These are phyloP conservation scores for Aselliscus stoliczkanus DNA, from an alignment of 2,797 vertebrate species.

Conservation along the genomic window DNA sequence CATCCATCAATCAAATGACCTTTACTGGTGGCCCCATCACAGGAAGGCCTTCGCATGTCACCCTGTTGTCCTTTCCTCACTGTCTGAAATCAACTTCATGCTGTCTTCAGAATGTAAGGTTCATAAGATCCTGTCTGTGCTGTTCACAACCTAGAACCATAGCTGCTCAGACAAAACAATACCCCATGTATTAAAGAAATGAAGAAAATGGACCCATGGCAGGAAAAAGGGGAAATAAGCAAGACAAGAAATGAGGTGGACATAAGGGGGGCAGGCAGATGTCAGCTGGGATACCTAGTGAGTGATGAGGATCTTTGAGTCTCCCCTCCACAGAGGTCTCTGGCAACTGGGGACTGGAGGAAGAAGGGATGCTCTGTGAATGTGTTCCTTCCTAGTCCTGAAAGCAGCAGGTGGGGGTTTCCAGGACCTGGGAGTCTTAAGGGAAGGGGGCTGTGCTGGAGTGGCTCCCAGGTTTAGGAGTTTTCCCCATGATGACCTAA, in stretches of 20 bases:
- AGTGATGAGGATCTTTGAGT: neutral
- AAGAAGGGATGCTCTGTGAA: neutral
- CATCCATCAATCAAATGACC: neutral
- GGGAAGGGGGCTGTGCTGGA: neutral
- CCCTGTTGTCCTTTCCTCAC: neutral
- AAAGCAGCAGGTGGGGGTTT: neutral
- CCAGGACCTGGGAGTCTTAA: neutral
- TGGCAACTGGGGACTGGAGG: neutral
- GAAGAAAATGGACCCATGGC: neutral
- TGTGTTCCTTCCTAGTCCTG: neutral
- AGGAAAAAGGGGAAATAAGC: neutral
- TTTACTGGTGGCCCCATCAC: neutral
- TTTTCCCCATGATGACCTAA: neutral
- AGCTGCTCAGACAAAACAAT: neutral
- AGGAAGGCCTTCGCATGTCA: accelerated
- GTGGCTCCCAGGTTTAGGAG: neutral
- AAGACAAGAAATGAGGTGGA: neutral
- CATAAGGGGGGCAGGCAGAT: neutral
- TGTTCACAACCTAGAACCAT: neutral
- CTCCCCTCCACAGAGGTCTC: neutral
- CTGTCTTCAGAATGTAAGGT: neutral
- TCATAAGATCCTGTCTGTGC: neutral
- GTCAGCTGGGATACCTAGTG: neutral
- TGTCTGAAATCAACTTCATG: neutral
- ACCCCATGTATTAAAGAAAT: neutral